A percentile compares a stretch with the other conserved stretches of the same genome.
These are phyloP conservation scores for Nasonia giraulti DNA, from an alignment of 1,140 invertebrate genomes.

Conservation along the genomic window DNA sequence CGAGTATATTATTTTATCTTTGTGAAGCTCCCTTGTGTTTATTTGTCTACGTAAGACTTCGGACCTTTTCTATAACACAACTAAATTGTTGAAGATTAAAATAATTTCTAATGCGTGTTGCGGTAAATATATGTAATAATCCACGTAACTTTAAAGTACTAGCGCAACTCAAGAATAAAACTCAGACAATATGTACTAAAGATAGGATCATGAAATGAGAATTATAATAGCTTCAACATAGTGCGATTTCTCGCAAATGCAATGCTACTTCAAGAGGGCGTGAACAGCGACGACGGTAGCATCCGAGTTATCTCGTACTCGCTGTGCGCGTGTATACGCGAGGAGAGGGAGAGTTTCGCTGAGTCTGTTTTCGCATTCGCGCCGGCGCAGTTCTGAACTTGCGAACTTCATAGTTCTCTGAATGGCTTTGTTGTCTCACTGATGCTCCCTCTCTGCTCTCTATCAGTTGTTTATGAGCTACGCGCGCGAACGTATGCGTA, in stretches of 20 bases:
- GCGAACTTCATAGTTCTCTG: constrained; percentile 24
- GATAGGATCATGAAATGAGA: no score
- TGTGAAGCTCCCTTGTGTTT: no score
- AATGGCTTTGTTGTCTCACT: constrained; percentile 30
- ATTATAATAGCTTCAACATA: not conserved
- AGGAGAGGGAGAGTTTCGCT: not conserved
- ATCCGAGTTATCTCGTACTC: not conserved
- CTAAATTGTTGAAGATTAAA: no score
- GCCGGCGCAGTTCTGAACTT: constrained; percentile 23
- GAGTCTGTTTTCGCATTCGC: not conserved
- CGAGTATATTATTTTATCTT: no score
- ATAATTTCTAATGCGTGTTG: no score
- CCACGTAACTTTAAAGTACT: no score
- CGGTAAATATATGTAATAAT: no score
- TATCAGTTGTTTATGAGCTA: not conserved
- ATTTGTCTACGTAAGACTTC: no score
- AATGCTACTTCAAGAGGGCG: not conserved
- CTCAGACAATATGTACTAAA: no score
- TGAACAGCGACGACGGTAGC: not conserved
- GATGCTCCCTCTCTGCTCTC: not conserved
- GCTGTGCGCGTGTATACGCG: not conserved
- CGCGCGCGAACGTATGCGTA: not conserved
- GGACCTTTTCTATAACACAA: no score
- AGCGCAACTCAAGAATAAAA: no score
- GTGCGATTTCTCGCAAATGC: not conserved